A percentile compares a stretch with the other conserved stretches of the same genome.
phyloP scores from a whole-genome alignment of 1,140 invertebrate genomes.

The Drosophila tsacasi region DNA sequence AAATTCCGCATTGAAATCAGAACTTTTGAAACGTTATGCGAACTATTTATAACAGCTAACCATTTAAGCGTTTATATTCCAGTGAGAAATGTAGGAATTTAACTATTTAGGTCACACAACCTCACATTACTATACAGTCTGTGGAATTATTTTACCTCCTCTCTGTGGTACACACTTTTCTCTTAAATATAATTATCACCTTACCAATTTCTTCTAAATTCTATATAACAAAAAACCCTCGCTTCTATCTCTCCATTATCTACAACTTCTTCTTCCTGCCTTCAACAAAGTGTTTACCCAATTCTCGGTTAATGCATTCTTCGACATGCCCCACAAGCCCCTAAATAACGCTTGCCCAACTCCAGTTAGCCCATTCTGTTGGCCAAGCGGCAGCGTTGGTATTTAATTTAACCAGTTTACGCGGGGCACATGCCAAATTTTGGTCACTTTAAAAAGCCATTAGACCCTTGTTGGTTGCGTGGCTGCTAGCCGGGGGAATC shows the following conservation, averaged over 20 bases:
- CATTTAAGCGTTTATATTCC: neutral
- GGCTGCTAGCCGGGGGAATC: constrained; percentile 18
- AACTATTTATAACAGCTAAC: neutral
- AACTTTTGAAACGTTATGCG: neutral
- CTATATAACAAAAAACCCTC: neutral
- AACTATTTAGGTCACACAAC: neutral
- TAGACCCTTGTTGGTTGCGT: constrained; percentile 55
- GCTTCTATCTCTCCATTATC: neutral
- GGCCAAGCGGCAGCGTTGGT: constrained; percentile 37
- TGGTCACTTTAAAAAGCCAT: constrained; percentile 75
- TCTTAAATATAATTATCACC: constrained; percentile 14
- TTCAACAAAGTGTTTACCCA: constrained; percentile 4
- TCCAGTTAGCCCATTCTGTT: constrained; percentile 18
- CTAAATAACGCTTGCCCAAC: neutral
- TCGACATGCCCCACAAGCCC: constrained; percentile 20
- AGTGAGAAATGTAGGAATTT: neutral
- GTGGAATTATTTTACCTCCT: too few relatives aligned
- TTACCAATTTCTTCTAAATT: neutral
- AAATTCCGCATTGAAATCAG: neutral
- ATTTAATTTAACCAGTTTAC: constrained; percentile 41
- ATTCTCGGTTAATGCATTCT: constrained; percentile 22
- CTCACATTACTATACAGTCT: neutral
- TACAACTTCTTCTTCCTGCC: constrained; percentile 2
- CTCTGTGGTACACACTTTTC: neutral
- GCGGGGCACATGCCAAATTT: constrained; percentile 71